Evolutionary conservation across 37 sponge, comb jelly and placozoan species (phyloP), one percentile per base, ranked within the genome.

Genomic region (Crambe crambe): DNA sequence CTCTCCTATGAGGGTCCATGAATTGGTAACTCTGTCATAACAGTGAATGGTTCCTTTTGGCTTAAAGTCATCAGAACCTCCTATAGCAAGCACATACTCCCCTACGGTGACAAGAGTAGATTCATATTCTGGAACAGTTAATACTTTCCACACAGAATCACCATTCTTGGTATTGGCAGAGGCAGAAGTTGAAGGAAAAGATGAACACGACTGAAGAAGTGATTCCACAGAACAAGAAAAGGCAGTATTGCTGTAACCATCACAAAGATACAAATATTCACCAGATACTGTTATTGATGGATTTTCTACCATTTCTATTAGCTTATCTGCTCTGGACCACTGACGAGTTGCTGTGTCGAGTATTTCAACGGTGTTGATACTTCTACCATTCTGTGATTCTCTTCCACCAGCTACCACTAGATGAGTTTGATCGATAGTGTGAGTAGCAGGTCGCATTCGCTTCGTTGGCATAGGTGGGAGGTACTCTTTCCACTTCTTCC

Each of bases 361-460:
- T 3, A 77, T 66, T 37, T 77, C 78, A 8, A 65, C 66, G 9
- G 78, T 26, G 3, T 42, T 3, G 39, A 65, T 21, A 5, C 25
- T 22, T n/a, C n/a, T n/a, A 27, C 21, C 31, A 40, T 9, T 9
- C 20, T 58, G 39, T 21, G 18, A 17, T 31, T 25, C 42, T n/a
- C n/a, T n/a, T 25, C 78, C 78, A 10, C 78, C 78, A 18, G 78
- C 78, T 20, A 77, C 78, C 3, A 77, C 26, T 1, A 77, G 78
- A 42, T 6, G 30, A 27, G 41, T 64, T 1, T 17, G 31, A 4
- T 10, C 22, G 66, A 29, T 31, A 2, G 43, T 47, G n/a, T n/a
- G n/a, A 29, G 47, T 61, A 30, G 27, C 30, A 25, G 63, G 12
- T 21, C 25, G 5, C 3, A 3, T 31, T 15, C 78, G 78, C 31